These are phyloP conservation scores for Presbytis comata DNA, from an alignment of 2,797 vertebrate species.

Conservation along the genomic window DNA sequence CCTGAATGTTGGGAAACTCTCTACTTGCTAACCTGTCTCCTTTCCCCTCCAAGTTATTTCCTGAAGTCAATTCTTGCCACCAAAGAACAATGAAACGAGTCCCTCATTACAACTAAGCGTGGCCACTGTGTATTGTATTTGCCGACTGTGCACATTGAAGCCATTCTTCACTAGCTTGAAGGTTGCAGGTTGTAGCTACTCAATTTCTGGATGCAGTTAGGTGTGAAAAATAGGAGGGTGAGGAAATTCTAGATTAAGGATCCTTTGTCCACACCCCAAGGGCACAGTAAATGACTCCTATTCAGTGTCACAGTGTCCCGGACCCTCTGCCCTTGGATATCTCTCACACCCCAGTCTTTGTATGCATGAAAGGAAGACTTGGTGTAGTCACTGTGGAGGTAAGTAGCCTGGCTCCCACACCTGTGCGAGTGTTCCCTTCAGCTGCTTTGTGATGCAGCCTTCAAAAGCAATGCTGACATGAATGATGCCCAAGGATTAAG, in stretches of 20 bases:
- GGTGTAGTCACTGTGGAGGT: not conserved
- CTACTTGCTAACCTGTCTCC: not conserved
- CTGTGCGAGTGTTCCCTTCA: not conserved
- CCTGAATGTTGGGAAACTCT: not conserved
- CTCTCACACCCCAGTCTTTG: not conserved
- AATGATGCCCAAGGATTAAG: not conserved
- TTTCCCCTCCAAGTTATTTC: not conserved
- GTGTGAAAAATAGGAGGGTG: not conserved
- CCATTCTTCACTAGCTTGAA: not conserved
- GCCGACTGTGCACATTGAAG: not conserved
- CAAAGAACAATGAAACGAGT: not conserved
- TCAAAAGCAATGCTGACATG: not conserved
- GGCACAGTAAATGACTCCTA: not conserved
- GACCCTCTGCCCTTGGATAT: not conserved
- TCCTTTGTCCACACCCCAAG: not conserved
- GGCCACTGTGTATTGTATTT: not conserved
- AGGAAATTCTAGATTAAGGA: not conserved
- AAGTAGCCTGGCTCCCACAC: not conserved
- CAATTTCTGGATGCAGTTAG: not conserved
- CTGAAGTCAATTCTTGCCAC: not conserved
- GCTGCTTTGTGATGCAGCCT: not conserved
- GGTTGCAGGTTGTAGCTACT: not conserved
- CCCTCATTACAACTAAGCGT: not conserved
- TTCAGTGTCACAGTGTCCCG: not conserved
- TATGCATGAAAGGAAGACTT: not conserved